phyloP scores from a whole-genome alignment of 2,797 vertebrate species.

The Malacoctenus gilli region DNA sequence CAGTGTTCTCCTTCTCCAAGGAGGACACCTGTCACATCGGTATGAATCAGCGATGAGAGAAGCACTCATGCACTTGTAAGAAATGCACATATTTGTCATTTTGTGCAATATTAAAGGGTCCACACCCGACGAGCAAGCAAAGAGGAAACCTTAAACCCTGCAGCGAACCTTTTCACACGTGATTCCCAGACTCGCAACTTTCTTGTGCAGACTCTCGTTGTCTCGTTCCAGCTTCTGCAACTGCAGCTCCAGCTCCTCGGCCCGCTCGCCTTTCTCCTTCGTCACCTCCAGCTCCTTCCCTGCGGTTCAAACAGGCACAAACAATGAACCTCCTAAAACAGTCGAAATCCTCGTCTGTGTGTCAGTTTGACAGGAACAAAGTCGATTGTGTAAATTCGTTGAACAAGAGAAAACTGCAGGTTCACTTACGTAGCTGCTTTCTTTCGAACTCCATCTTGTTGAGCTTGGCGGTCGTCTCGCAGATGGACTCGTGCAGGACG shows the following conservation, averaged over 20 bases:
- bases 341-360: too few species aligned
- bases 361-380: too few species aligned
- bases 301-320: conserved; percentile 25
- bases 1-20: conserved; percentile 93
- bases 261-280: conserved; percentile 92
- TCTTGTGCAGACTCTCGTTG: conserved; percentile 94
- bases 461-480: conserved; percentile 92
- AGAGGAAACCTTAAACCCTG: too few species aligned
- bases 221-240: conserved; percentile 90
- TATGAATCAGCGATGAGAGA: background rate
- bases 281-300: conserved; percentile 91
- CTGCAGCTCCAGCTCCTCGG: conserved; percentile 91
- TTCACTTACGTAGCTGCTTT: conserved; percentile 85
- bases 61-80: too few species aligned
- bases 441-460: conserved; percentile 95
- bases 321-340: background rate
- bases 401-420: background rate
- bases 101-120: too few species aligned
- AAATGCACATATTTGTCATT: too few species aligned
- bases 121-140: too few species aligned
- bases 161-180: conserved; percentile 90
- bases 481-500: conserved; percentile 95
- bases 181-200: conserved; percentile 89
- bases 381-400: too few species aligned
- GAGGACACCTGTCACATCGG: conserved; percentile 70